These are phyloP conservation scores for Homarus americanus DNA, from an alignment of 1,140 invertebrate species.

Conservation along the genomic window DNA sequence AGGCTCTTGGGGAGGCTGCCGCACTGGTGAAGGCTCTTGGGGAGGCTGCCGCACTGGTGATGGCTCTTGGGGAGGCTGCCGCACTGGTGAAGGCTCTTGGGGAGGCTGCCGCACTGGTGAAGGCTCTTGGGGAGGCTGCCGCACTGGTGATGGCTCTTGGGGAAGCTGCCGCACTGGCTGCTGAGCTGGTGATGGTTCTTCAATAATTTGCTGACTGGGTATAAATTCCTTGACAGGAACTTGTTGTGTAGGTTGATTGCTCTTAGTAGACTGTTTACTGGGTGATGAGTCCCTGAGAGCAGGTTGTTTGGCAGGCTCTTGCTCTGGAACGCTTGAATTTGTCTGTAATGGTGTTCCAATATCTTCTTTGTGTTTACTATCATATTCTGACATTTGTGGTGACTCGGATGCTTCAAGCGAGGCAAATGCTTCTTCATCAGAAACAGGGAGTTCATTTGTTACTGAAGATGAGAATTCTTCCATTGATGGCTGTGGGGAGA, in stretches of 20 bases:
- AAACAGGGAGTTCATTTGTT: background rate
- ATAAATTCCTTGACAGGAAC: conserved; percentile 29
- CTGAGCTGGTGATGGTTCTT: conserved; percentile 13
- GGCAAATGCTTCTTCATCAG: background rate
- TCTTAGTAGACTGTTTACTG: background rate
- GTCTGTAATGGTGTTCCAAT: background rate
- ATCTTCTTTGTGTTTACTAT: background rate
- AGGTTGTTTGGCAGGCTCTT: background rate
- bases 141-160: background rate
- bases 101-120: too few species aligned
- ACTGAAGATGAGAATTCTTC: background rate
- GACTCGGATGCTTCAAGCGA: background rate
- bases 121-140: background rate
- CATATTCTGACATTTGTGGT: background rate
- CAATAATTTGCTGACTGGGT: background rate
- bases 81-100: background rate
- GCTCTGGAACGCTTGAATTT: background rate
- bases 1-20: background rate
- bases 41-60: too few species aligned
- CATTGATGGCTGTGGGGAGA: background rate
- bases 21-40: background rate
- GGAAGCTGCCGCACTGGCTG: background rate
- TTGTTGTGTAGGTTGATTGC: conserved; percentile 13
- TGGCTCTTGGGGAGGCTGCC: too few species aligned
- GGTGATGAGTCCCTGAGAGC: conserved; percentile 35